Evolutionary conservation across 2,113 vertebrate species (phyloP), one percentile per base, ranked within the genome.

Genomic region (Pluvianellus socialis): DNA sequence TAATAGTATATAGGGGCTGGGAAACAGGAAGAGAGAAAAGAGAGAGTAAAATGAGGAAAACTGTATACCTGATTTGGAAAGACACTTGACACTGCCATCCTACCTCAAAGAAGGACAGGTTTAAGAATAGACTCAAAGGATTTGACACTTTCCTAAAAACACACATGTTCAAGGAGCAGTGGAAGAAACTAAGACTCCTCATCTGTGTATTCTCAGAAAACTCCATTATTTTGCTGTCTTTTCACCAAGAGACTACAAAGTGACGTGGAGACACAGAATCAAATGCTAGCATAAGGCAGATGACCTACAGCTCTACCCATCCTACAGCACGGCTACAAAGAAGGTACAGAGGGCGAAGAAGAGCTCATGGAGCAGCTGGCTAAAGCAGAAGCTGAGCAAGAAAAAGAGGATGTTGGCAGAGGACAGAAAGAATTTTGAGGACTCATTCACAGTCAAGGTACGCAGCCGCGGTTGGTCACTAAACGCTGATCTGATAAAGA

Each of bases 341-440:
- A 96, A 92, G 71, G 58, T 81, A 23, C 70, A 82, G 26, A 9
- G 17, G 0, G 49, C 85, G 87, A 96, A 95, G 90, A 95, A 89
- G 74, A 88, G 70, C 55, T 93, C 92, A 88, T 95, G 82, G 85
- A 90, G 74, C 85, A 88, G 67, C 24, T 96, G 92, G 92, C 67
- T 96, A 94, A 95, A 79, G 92, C 85, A 94, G 94, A 96, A 97
- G 75, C 82, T 95, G 67, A 90, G 71, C 88, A 92, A 88, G 96
- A 93, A 79, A 95, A 93, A 74, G 66, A 56, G 26, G 70, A 91
- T 90, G 79, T 17, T 94, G 90, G 58, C 88, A 96, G 77, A 94
- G 35, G 85, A 93, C 50, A 94, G 90, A 76, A 92, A 66, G 47
- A 63, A 62, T 88, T 93, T 76, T 97, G 85, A 92, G 32, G 87